Conservation (phyloP, 2,113 vertebrate species). For the Paralichthys olivaceus region DNA sequence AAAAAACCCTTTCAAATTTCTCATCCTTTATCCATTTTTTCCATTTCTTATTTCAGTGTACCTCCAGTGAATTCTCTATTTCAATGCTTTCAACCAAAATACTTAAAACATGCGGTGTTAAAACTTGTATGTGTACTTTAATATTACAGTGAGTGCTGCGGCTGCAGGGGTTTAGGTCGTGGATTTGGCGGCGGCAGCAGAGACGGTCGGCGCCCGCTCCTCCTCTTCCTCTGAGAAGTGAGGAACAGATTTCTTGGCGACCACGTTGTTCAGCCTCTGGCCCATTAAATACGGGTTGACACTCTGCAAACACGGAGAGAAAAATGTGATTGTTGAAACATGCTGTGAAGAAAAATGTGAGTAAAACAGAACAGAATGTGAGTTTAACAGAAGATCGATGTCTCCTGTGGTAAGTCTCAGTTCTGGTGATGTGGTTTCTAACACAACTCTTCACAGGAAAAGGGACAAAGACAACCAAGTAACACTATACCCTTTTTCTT, state of each 20-base stretch:
- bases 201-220: slow-evolving; percentile 7
- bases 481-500: slow-evolving; percentile 90
- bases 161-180: slow-evolving; percentile 57
- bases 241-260: slow-evolving; percentile 97
- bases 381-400: slow-evolving; percentile 4
- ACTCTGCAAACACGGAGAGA: slow-evolving; percentile 83
- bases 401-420: background rate
- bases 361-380: background rate
- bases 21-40: background rate
- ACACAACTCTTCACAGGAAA: slow-evolving; percentile 7
- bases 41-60: background rate
- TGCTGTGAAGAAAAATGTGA: background rate
- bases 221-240: slow-evolving; percentile 90
- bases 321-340: background rate
- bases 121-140: slow-evolving; percentile 1
- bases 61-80: background rate
- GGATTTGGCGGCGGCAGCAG: slow-evolving; percentile 50
- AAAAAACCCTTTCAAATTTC: background rate
- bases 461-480: slow-evolving; percentile 25
- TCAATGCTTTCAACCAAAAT: slow-evolving; percentile 6
- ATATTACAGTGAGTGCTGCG: slow-evolving; percentile 21
- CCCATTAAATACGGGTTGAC: slow-evolving; percentile 95
- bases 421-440: slow-evolving; percentile 43
- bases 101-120: slow-evolving; percentile 13
- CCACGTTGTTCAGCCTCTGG: slow-evolving; percentile 93